Conservation (phyloP, 1,140 invertebrate genomes). For the Prorops nasuta region DNA sequence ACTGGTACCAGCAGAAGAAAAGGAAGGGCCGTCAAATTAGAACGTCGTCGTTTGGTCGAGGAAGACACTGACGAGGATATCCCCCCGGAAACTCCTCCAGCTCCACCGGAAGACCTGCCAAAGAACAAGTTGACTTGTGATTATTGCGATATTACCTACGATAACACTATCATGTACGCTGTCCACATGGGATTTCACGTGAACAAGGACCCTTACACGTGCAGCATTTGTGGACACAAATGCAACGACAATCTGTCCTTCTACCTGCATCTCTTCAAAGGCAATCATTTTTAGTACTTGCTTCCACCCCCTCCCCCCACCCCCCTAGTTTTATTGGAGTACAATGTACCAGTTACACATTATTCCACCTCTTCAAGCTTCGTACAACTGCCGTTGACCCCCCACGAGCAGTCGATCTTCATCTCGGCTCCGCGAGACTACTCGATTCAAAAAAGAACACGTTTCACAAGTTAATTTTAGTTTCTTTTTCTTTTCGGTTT, state of each 20-base stretch:
- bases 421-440: too few species aligned
- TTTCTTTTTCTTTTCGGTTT: too few species aligned
- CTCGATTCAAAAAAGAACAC: too few species aligned
- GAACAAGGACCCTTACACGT: constrained; percentile 86
- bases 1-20: constrained; percentile 70
- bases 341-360: too few species aligned
- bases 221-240: constrained; percentile 89
- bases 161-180: constrained; percentile 87
- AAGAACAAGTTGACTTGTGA: constrained; percentile 66
- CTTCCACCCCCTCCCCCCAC: too few species aligned
- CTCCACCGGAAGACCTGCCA: background rate
- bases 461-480: too few species aligned
- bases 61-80: constrained; percentile 43
- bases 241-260: constrained; percentile 83
- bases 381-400: too few species aligned
- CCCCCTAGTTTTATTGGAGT: too few species aligned
- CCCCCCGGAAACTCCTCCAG: background rate
- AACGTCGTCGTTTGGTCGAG: constrained; percentile 59
- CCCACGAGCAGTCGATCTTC: too few species aligned
- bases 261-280: constrained; percentile 86
- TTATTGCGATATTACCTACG: constrained; percentile 87
- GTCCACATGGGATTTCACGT: constrained; percentile 97
- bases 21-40: constrained; percentile 75
- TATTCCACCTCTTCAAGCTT: too few species aligned
- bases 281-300: constrained; percentile 77